Conservation (phyloP, 2,113 vertebrate genomes). For the Nothoprocta pentlandii region DNA sequence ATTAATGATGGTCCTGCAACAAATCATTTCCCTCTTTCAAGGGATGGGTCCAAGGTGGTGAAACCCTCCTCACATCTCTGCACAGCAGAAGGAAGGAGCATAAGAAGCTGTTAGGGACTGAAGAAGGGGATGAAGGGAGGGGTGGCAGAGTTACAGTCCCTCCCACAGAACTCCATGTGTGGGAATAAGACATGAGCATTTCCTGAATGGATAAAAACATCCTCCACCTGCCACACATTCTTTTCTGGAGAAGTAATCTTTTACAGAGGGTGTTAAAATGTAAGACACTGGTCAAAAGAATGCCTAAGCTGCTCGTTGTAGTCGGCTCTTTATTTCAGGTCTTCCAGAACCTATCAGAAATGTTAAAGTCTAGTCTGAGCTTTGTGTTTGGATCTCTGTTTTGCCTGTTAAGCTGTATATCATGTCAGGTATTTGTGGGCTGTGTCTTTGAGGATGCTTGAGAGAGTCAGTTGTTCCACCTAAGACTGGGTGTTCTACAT, state of each 20-base stretch:
- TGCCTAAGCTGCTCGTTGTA: conserved; percentile 21
- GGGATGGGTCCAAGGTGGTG: fast-evolving
- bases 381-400: neutral
- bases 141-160: neutral
- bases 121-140: neutral
- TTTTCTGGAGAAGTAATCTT: conserved; percentile 8
- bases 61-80: neutral
- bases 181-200: too few relatives aligned
- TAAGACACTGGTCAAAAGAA: conserved; percentile 22
- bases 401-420: neutral
- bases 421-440: neutral
- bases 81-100: neutral
- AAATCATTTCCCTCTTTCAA: neutral
- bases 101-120: neutral
- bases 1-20: neutral
- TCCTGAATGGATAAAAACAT: neutral
- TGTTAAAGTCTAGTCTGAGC: neutral
- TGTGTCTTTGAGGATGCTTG: neutral
- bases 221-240: neutral
- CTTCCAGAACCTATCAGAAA: conserved; percentile 18
- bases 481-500: neutral
- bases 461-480: neutral
- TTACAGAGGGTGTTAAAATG: neutral
- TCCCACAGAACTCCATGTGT: neutral
- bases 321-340: conserved; percentile 37